Evolutionary conservation across 2,113 vertebrate genomes (phyloP).

Genomic region (Psilopsiagon aurifrons): DNA sequence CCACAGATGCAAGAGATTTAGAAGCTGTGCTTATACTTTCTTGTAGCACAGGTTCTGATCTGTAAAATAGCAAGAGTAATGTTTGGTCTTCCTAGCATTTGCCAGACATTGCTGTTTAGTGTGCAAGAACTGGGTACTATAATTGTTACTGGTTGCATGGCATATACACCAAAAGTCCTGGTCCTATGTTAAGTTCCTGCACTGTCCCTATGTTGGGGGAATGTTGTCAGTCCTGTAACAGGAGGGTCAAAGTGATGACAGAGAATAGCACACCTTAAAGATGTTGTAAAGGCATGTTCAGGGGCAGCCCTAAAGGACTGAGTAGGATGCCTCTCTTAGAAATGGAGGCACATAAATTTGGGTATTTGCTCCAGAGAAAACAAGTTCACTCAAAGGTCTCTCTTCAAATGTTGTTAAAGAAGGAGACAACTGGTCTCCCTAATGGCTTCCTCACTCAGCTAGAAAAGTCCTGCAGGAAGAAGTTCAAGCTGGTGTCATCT

Average conservation of each 20-base stretch:
- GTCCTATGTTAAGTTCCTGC: not conserved
- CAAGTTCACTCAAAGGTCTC: not conserved
- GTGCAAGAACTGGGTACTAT: not conserved
- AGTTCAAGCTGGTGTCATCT: not conserved
- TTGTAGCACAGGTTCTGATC: not conserved
- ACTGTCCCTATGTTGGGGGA: not conserved
- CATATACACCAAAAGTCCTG: not conserved
- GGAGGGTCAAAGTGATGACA: not conserved
- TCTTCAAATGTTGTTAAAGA: not conserved
- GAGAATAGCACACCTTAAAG: not conserved
- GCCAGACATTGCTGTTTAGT: not conserved
- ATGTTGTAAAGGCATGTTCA: not conserved
- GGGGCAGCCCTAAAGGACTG: not conserved
- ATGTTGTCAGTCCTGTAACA: not conserved
- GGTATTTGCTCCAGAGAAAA: not conserved
- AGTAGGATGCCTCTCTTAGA: not conserved
- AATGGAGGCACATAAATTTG: rapidly evolving
- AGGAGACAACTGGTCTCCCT: not conserved
- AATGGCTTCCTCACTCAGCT: not conserved
- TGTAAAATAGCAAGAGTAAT: not conserved
- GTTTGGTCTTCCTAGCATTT: not conserved
- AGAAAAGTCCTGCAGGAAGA: not conserved
- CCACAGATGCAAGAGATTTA: not conserved
- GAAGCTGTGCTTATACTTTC: not conserved
- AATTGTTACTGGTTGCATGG: not conserved